Percentiles rank a stretch among this genome's conserved stretches.
phyloP scores from a whole-genome alignment of 2,797 vertebrate genomes.

The Molossus molossus region DNA sequence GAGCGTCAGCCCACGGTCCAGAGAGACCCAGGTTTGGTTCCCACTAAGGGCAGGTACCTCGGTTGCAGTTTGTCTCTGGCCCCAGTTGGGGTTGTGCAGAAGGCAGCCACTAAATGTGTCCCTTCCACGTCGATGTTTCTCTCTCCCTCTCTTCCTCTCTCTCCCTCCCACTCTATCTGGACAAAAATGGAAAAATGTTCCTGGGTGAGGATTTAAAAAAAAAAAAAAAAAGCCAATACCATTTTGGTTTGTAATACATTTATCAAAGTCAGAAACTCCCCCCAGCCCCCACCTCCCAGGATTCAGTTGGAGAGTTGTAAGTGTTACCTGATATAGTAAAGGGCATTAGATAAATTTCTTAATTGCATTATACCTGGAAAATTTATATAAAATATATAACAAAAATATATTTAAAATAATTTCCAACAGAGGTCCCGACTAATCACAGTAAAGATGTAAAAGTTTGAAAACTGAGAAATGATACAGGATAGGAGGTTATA shows the following conservation, averaged over 20 bases:
- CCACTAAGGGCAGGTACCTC: no score
- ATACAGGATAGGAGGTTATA: not conserved
- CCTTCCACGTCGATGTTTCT: no score
- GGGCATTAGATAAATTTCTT: not conserved
- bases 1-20: no score
- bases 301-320: not conserved
- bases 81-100: no score
- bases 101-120: no score
- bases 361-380: not conserved
- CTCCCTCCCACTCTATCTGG: no score
- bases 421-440: not conserved
- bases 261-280: not conserved
- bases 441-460: not conserved
- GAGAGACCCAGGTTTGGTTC: no score
- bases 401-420: slow-evolving; percentile 41
- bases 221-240: not conserved
- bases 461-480: not conserved
- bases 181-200: no score
- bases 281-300: no score
- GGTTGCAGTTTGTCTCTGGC: no score
- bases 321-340: not conserved
- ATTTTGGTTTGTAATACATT: not conserved
- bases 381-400: not conserved
- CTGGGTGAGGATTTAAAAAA: no score
- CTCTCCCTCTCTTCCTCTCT: no score